phyloP scores from a whole-genome alignment of 1,140 invertebrate genomes.

The Reticulitermes speratus region DNA sequence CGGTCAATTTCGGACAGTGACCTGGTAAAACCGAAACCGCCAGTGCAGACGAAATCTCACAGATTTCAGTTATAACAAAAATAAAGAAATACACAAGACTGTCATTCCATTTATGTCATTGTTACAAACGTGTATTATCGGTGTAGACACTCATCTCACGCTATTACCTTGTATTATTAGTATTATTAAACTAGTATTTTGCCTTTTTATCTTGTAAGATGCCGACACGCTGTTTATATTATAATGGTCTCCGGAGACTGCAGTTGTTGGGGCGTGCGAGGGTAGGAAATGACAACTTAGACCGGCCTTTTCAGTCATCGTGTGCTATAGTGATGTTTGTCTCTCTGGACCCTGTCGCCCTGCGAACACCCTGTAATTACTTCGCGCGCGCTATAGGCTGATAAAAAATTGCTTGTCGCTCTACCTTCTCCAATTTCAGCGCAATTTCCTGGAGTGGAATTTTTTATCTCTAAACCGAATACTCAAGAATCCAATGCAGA shows the following conservation, averaged over 20 bases:
- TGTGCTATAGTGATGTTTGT: not conserved
- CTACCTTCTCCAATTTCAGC: no score
- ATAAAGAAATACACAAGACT: not conserved
- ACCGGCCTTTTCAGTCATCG: no score
- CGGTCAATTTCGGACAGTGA: not conserved
- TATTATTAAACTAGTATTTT: slow-evolving; percentile 16
- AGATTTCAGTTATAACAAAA: not conserved
- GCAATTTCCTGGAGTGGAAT: no score
- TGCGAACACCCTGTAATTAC: not conserved
- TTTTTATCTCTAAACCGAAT: no score
- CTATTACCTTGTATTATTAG: slow-evolving; percentile 9
- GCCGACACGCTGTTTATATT: not conserved
- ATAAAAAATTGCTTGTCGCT: not conserved
- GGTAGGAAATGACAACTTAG: not conserved
- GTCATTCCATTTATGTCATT: not conserved
- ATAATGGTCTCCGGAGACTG: not conserved
- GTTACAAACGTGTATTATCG: not conserved
- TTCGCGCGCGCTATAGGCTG: not conserved
- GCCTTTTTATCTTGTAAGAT: not conserved
- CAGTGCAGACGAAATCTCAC: not conserved
- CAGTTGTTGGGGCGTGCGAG: not conserved
- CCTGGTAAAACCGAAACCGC: not conserved
- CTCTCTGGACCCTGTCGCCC: not conserved
- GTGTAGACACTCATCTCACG: not conserved
- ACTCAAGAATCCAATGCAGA: no score